Percentiles rank a stretch among this genome's conserved stretches.
Conservation (phyloP, 2,113 vertebrate species). For the Heptranchias perlo region DNA sequence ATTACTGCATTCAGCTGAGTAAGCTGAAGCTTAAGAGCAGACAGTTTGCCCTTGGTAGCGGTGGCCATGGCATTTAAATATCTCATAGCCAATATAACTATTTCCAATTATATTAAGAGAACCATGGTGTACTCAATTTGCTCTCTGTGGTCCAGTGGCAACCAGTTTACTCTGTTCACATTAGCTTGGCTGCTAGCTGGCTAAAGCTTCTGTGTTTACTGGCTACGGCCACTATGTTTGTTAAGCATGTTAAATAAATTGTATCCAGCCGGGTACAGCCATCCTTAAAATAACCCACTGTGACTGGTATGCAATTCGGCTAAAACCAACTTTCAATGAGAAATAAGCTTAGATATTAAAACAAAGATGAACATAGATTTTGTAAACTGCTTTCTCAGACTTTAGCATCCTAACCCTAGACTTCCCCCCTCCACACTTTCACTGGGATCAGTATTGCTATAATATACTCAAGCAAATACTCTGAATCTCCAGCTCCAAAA, state of each 20-base stretch:
- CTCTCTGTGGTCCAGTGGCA: background rate
- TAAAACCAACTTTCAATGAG: background rate
- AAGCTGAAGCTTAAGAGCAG: background rate
- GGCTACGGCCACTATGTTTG: background rate
- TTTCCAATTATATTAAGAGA: background rate
- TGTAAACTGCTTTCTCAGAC: background rate
- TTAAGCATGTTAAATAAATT: constrained; percentile 14
- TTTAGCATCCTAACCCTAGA: background rate
- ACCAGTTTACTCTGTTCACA: background rate
- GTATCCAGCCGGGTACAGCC: background rate
- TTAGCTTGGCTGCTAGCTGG: background rate
- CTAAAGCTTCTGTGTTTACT: background rate
- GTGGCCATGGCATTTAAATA: background rate
- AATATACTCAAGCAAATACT: background rate
- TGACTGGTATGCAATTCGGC: background rate
- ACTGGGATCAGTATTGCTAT: background rate
- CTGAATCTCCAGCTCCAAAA: background rate
- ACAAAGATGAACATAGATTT: background rate
- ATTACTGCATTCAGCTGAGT: background rate
- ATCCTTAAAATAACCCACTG: background rate
- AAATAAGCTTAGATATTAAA: background rate
- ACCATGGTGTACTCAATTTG: background rate
- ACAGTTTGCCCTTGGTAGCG: background rate
- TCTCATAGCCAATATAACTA: background rate
- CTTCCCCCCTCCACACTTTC: background rate